phyloP scores from a whole-genome alignment of 2,888 invertebrate genomes.

The Drosophila conformis region DNA sequence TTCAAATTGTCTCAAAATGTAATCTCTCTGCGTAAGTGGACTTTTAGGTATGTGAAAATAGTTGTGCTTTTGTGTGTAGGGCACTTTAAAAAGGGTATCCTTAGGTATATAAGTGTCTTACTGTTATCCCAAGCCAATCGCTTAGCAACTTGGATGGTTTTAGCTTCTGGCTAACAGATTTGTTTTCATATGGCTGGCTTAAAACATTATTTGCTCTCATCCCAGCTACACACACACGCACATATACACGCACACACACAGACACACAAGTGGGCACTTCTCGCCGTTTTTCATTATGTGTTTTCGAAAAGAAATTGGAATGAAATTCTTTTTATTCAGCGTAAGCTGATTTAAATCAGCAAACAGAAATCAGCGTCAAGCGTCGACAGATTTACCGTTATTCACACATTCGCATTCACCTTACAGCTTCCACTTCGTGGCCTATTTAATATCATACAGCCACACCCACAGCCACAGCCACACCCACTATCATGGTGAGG shows the following conservation, averaged over 20 bases:
- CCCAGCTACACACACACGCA: constrained; percentile 8
- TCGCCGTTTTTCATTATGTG: constrained; percentile 44
- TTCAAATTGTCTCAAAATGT: background rate
- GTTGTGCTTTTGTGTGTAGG: background rate
- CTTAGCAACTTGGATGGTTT: constrained; percentile 22
- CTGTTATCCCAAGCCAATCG: constrained; percentile 41
- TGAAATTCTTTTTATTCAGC: constrained; percentile 44
- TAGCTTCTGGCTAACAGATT: constrained; percentile 38
- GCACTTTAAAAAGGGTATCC: constrained; percentile 4
- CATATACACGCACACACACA: background rate
- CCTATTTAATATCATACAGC: constrained; percentile 41
- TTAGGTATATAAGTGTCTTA: rapidly evolving
- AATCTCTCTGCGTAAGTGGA: background rate
- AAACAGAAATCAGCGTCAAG: constrained; percentile 45
- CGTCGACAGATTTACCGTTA: constrained; percentile 56
- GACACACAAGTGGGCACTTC: constrained; percentile 42
- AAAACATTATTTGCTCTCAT: constrained; percentile 50
- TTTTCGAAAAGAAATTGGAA: constrained; percentile 39
- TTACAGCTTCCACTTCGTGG: constrained; percentile 14
- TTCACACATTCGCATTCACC: constrained; percentile 43
- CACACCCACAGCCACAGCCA: background rate
- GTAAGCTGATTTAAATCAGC: constrained; percentile 71
- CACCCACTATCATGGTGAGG: constrained; percentile 9
- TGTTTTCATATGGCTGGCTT: constrained; percentile 39
- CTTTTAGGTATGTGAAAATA: background rate